Evolutionary conservation across 2,888 invertebrate species (phyloP).

Genomic region (Amorpha juglandis): DNA sequence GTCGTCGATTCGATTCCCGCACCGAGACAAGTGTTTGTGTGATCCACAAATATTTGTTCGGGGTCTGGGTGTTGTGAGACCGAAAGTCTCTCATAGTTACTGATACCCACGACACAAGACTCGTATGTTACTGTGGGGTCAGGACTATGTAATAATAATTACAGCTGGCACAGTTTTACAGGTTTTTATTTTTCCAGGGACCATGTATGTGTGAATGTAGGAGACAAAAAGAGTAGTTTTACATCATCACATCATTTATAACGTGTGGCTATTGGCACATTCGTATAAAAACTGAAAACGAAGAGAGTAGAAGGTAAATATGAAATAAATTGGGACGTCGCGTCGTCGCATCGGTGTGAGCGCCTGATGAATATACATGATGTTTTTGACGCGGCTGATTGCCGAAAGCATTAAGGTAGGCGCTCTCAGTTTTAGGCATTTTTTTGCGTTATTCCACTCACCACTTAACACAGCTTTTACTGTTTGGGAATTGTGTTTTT

Average conservation of each 20-base stretch:
- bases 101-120: too few species aligned
- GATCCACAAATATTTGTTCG: too few species aligned
- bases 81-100: too few species aligned
- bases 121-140: too few species aligned
- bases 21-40: too few species aligned
- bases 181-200: too few species aligned
- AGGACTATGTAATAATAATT: too few species aligned
- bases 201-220: too few species aligned
- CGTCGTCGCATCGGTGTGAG: constrained; percentile 31
- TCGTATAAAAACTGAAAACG: constrained; percentile 28
- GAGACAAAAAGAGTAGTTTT: not conserved
- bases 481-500: not conserved
- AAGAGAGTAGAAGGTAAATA: constrained; percentile 32
- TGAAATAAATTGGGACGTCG: constrained; percentile 36
- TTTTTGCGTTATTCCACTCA: constrained; percentile 11
- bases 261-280: not conserved
- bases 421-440: constrained; percentile 27
- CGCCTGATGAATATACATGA: constrained; percentile 41
- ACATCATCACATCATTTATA: not conserved
- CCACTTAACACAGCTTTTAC: not conserved
- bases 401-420: constrained; percentile 34
- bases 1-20: too few species aligned
- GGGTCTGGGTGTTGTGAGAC: too few species aligned
- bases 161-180: too few species aligned
- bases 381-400: constrained; percentile 37